These are phyloP conservation scores for Galeopsomyia nigrocyanea DNA, from an alignment of 2,888 invertebrate species.

Conservation along the genomic window DNA sequence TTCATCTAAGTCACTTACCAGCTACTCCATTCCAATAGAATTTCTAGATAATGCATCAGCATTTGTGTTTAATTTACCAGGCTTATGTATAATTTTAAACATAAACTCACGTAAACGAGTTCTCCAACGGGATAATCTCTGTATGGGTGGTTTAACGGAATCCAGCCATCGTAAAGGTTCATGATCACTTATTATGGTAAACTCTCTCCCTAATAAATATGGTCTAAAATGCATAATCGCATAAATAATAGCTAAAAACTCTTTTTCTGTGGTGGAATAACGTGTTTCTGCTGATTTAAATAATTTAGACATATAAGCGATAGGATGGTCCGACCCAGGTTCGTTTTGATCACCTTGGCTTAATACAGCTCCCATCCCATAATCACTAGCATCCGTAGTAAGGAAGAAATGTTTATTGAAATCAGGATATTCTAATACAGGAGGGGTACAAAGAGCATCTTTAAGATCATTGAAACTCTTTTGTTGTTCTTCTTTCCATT, in stretches of 20 bases:
- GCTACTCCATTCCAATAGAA: too few relatives aligned
- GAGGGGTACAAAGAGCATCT: background rate
- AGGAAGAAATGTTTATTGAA: conserved; percentile 16
- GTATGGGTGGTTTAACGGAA: conserved; percentile 8
- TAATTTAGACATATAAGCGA: conserved; percentile 14
- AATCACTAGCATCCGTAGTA: conserved; percentile 19
- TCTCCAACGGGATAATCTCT: background rate
- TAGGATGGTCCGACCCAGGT: conserved; percentile 25
- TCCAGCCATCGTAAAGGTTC: conserved; percentile 26
- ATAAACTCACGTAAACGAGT: conserved; percentile 10
- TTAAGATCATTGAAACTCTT: background rate
- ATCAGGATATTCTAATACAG: conserved; percentile 9
- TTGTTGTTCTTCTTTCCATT: conserved; percentile 12
- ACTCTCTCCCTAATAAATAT: conserved; percentile 30
- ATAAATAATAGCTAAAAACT: conserved; percentile 27
- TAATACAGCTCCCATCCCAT: conserved; percentile 13
- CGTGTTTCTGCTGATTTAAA: conserved; percentile 22
- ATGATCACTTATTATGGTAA: conserved; percentile 36
- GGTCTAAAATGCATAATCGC: conserved; percentile 25
- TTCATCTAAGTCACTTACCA: too few relatives aligned
- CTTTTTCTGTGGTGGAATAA: conserved; percentile 26
- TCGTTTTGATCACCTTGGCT: conserved; percentile 30
- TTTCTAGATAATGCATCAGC: conserved; percentile 17
- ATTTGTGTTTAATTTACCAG: background rate
- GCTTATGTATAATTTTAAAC: conserved; percentile 10